These are phyloP conservation scores for Stichodactyla helianthus DNA, from an alignment of 64 coral and sea anemone species.

Conservation along the genomic window DNA sequence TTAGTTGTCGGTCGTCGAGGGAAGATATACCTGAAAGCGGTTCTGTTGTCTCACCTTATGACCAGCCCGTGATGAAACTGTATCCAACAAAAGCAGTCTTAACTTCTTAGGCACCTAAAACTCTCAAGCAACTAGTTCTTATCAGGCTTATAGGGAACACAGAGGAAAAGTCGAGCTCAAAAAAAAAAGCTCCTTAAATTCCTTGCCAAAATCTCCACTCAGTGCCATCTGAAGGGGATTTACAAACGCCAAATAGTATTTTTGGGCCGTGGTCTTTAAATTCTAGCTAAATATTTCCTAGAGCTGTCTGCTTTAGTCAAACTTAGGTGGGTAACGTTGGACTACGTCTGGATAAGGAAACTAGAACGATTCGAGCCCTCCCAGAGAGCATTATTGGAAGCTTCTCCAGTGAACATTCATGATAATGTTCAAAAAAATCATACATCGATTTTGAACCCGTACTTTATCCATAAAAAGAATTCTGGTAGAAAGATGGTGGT, in stretches of 20 bases:
- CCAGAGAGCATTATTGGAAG: no score
- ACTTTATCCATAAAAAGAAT: no score
- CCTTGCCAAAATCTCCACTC: background rate
- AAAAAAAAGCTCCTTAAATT: conserved; percentile 10
- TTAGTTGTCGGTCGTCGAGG: no score
- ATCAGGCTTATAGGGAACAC: background rate
- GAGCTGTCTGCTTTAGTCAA: background rate
- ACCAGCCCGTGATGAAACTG: background rate
- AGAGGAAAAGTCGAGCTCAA: conserved; percentile 6
- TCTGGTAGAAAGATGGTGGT: no score
- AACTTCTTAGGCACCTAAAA: background rate
- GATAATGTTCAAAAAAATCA: no score
- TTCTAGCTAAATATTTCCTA: background rate
- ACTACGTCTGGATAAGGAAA: background rate
- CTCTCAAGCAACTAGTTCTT: background rate
- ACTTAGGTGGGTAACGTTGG: background rate
- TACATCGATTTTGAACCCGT: no score
- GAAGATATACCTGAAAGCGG: no score
- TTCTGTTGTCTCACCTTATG: no score
- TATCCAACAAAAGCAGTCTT: background rate
- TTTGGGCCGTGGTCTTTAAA: background rate
- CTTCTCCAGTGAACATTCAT: no score
- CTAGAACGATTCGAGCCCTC: no score
- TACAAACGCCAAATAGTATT: background rate
- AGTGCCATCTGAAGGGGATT: background rate